Percentiles rank a stretch among this genome's conserved stretches.
phyloP scores from a whole-genome alignment of 2,113 vertebrate genomes.

The Ochotona curzoniae region DNA sequence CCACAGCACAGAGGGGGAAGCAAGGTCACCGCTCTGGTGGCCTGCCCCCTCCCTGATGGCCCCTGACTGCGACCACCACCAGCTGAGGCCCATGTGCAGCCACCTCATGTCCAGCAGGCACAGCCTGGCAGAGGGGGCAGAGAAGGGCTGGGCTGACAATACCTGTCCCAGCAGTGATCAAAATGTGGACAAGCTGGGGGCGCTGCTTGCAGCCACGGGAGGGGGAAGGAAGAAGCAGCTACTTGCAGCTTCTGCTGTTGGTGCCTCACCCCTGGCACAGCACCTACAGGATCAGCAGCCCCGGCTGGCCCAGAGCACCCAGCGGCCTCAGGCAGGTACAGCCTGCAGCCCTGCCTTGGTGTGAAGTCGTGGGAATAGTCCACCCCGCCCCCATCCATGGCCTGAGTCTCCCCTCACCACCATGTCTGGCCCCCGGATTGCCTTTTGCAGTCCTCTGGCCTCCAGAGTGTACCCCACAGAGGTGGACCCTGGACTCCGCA shows the following conservation, averaged over 20 bases:
- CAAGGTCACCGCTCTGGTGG: not conserved
- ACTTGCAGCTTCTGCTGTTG: too few relatives aligned
- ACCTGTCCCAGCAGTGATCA: too few relatives aligned
- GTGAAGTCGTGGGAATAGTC: rapidly evolving
- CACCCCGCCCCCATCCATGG: not conserved
- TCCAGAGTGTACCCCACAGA: not conserved
- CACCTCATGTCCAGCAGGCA: not conserved
- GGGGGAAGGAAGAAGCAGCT: too few relatives aligned
- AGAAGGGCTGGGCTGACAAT: too few relatives aligned
- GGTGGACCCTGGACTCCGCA: rapidly evolving
- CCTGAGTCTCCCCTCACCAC: too few relatives aligned
- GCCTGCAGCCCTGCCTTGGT: not conserved
- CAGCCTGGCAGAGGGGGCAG: too few relatives aligned
- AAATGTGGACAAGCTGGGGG: too few relatives aligned
- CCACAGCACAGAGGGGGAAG: too few relatives aligned
- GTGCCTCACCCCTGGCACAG: too few relatives aligned
- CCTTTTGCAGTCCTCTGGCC: not conserved
- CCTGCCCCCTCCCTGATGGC: not conserved
- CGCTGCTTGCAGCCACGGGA: too few relatives aligned
- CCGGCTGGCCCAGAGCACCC: conserved; percentile 7
- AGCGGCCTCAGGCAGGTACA: conserved; percentile 5
- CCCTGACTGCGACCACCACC: not conserved
- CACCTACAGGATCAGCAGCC: too few relatives aligned
- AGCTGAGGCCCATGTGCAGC: rapidly evolving
- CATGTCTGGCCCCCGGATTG: not conserved